Conservation (phyloP, 2,113 vertebrate genomes). For the Sylvietta virens region DNA sequence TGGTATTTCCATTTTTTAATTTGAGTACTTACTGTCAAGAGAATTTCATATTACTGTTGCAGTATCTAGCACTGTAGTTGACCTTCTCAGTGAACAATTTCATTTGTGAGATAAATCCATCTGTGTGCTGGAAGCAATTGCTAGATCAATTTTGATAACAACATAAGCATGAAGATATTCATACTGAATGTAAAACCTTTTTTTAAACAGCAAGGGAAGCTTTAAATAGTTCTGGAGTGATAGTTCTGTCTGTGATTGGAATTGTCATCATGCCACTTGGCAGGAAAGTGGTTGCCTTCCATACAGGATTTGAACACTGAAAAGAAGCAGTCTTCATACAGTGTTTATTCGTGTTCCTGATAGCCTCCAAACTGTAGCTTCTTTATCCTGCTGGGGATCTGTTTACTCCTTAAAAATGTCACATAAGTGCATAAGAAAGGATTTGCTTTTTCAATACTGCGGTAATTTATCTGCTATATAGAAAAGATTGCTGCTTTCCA, state of each 20-base stretch:
- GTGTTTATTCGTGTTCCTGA: background rate
- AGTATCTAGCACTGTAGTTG: background rate
- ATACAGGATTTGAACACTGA: background rate
- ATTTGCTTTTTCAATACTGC: background rate
- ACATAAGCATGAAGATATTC: background rate
- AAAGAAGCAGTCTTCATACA: background rate
- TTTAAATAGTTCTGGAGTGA: background rate
- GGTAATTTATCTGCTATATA: background rate
- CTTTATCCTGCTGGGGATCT: background rate
- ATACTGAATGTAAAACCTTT: background rate
- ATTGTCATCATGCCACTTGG: background rate
- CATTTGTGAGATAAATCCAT: background rate
- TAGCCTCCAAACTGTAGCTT: background rate
- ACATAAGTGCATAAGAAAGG: background rate
- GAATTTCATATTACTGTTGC: background rate
- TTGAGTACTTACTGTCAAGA: background rate
- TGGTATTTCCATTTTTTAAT: slow-evolving; percentile 67
- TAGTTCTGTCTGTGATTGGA: background rate
- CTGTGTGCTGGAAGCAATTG: background rate
- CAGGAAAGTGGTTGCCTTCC: background rate
- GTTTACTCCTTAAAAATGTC: background rate
- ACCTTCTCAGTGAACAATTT: background rate
- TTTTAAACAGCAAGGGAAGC: background rate
- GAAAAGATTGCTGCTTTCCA: background rate
- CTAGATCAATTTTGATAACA: background rate